Evolutionary conservation across 2,797 vertebrate genomes (phyloP).

Genomic region (Geranospiza caerulescens): DNA sequence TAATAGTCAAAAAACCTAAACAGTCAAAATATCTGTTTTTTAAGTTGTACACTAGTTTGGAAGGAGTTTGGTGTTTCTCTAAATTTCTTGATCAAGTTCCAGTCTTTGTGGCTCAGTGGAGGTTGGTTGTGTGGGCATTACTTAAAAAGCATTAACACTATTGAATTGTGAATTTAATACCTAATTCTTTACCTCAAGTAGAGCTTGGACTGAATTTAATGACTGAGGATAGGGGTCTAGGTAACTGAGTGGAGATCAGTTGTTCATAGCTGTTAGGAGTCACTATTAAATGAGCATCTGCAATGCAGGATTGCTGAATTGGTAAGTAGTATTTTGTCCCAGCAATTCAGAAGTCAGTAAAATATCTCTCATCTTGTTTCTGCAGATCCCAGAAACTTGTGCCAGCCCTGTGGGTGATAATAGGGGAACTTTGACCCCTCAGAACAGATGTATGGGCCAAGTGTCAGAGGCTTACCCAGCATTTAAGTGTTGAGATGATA

Average conservation of each 20-base stretch:
- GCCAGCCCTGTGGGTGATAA: background rate
- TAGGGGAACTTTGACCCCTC: background rate
- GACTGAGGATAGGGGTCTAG: background rate
- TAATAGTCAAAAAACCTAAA: background rate
- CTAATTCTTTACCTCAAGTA: background rate
- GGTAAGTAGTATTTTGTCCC: background rate
- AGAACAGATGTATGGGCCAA: background rate
- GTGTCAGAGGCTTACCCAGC: background rate
- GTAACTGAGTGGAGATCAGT: rapidly evolving
- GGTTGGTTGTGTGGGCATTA: background rate
- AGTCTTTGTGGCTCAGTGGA: background rate
- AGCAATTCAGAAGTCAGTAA: background rate
- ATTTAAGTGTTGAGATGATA: background rate
- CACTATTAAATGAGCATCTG: background rate
- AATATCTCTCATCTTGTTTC: background rate
- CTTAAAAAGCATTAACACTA: background rate
- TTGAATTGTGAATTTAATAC: background rate
- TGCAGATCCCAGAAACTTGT: background rate
- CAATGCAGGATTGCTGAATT: background rate
- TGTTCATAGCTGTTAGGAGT: background rate
- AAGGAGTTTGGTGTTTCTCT: background rate
- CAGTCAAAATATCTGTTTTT: background rate
- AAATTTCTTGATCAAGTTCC: background rate
- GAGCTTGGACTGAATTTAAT: background rate
- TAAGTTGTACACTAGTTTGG: background rate